A percentile compares a stretch with the other conserved stretches of the same genome.
Evolutionary conservation across 2,797 vertebrate species (phyloP).

Genomic region (Ctenosaura bakeri): DNA sequence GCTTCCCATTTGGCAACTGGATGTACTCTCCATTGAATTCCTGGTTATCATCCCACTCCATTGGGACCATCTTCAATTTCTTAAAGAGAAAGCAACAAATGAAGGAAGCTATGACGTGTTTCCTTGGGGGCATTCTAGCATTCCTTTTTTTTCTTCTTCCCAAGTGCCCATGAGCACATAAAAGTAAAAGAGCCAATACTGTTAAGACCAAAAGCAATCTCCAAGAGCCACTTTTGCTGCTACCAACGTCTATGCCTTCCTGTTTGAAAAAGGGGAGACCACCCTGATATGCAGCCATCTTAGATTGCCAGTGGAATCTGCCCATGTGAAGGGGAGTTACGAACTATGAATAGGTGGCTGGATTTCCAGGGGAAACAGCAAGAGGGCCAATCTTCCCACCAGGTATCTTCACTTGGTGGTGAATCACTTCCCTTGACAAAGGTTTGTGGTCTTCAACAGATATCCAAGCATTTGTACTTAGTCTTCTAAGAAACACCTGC

Average conservation of each 20-base stretch:
- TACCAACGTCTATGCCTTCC: background rate
- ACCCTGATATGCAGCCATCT: background rate
- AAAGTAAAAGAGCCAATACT: background rate
- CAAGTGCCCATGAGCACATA: background rate
- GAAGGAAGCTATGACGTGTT: background rate
- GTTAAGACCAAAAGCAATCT: background rate
- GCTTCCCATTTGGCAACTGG: too few relatives aligned
- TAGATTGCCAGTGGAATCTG: background rate
- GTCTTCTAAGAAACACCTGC: background rate
- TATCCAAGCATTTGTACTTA: background rate
- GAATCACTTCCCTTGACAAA: background rate
- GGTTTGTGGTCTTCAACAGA: background rate
- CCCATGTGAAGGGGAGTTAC: background rate
- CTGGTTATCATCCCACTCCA: too few relatives aligned
- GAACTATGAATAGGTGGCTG: background rate
- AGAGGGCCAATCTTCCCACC: background rate
- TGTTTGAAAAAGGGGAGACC: background rate
- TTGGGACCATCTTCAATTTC: too few relatives aligned
- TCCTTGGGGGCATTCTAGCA: background rate
- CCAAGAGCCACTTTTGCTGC: background rate
- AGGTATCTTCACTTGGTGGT: background rate
- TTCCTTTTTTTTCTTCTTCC: background rate
- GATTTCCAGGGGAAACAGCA: background rate
- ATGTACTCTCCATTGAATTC: too few relatives aligned
- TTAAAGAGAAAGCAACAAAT: background rate